Conservation (phyloP, 30 jellyfish, hydroid and myxozoan genomes). For the Hydractinia echinata region DNA sequence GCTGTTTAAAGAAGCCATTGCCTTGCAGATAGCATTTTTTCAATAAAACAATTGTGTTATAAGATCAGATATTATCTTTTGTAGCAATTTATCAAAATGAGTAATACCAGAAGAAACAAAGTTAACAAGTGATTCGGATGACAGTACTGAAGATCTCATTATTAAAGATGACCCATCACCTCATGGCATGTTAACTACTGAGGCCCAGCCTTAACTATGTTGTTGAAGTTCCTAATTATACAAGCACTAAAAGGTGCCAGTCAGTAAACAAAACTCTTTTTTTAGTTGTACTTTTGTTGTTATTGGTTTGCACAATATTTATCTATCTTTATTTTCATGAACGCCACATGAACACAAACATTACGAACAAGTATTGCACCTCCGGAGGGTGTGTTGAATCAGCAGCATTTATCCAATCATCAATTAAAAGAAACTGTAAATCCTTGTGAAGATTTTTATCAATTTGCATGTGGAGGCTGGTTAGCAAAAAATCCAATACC, state of each 20-base stretch:
- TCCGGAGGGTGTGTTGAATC: constrained; percentile 79
- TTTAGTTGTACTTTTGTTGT: neutral
- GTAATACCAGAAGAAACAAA: neutral
- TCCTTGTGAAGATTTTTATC: constrained; percentile 35
- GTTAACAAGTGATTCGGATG: constrained; percentile 36
- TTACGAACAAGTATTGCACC: constrained; percentile 22
- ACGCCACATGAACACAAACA: neutral
- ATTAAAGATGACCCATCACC: constrained; percentile 7
- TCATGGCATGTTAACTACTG: constrained; percentile 6
- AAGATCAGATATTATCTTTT: too few species aligned
- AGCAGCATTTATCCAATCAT: constrained; percentile 59
- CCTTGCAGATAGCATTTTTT: too few species aligned
- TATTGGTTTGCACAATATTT: constrained; percentile 8
- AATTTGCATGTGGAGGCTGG: constrained; percentile 42
- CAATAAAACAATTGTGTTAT: too few species aligned
- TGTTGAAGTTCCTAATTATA: constrained; percentile 21
- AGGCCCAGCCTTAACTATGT: constrained; percentile 20
- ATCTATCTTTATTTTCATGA: constrained; percentile 14
- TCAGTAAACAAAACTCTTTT: neutral
- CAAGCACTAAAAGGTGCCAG: neutral
- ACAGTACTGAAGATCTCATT: constrained; percentile 63
- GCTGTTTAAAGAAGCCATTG: too few species aligned
- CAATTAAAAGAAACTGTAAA: constrained; percentile 22
- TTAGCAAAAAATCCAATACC: constrained; percentile 22
- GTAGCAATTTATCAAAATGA: too few species aligned